phyloP scores from a whole-genome alignment of 2,113 vertebrate species.

The Equus quagga region DNA sequence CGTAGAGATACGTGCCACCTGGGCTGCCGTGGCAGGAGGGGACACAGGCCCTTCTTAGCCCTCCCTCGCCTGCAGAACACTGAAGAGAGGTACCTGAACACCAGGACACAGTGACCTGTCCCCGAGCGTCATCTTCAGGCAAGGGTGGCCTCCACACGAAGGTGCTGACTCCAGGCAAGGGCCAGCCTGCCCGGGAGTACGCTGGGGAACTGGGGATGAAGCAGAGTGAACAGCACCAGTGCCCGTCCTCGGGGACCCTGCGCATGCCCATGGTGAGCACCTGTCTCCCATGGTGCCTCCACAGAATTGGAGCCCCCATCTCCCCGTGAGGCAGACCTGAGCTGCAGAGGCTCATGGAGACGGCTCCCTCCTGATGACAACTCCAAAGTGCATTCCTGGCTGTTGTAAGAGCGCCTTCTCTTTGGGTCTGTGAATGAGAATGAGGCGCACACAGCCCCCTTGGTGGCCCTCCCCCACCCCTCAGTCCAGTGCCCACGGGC shows the following conservation, averaged over 20 bases:
- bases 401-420: not conserved
- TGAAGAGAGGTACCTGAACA: not conserved
- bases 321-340: accelerated
- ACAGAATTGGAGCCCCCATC: not conserved
- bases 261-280: not conserved
- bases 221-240: not conserved
- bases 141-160: not conserved
- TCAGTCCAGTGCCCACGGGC: not conserved
- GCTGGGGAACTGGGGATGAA: not conserved
- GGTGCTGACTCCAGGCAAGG: no score
- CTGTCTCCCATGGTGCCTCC: not conserved
- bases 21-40: not conserved
- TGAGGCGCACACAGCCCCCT: not conserved
- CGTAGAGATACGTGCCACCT: not conserved
- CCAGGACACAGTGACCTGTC: not conserved
- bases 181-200: not conserved
- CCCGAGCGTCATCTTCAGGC: not conserved
- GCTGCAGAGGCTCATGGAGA: not conserved
- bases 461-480: not conserved
- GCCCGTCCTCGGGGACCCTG: not conserved
- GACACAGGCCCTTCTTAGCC: not conserved
- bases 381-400: not conserved
- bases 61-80: not conserved
- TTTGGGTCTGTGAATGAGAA: not conserved
- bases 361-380: not conserved